Evolutionary conservation across 2,888 invertebrate genomes (phyloP), one percentile per base, ranked within the genome.

Genomic region (Ceramica pisi): DNA sequence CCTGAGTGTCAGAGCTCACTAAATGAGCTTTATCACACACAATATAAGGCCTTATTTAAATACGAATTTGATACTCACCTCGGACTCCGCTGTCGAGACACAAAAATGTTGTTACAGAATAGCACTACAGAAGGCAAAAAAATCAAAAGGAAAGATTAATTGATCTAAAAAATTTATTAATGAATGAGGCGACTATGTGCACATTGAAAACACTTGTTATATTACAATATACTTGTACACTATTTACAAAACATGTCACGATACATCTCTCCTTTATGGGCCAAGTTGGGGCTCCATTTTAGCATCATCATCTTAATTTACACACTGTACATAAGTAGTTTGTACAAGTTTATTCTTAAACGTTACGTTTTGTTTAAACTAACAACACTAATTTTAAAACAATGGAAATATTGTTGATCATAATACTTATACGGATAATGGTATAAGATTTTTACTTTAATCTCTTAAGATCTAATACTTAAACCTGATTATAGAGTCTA

Each of bases 171-270:
- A 95, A 94, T 95, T 94, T 96, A 95, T 95, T 95, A 94, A 94
- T 95, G 94, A 95, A 95, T 93, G 95, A 95, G 94, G 95, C 95
- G 95, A 96, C 96, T 96, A 96, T 96, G 95, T 96, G 96, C 95
- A 96, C 96, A 95, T 94, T 93, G 93, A 95, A 95, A 95, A 94
- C 94, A 95, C 94, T 94, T 94, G 94, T 93, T 94, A 93, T 92
- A 92, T 93, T 94, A 95, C 94, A 95, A 76, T 80, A 94, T 90
- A 92, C 93, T 92, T 93, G 92, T 94, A 94, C 94, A 94, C 88
- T 95, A 95, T 95, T 92, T 95, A 96, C 96, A 96, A 82, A 89
- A 89, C 91, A 57, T 38, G 38, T 92, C 90, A 90, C 89, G 83
- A 86, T 83, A 87, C 88, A 85, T 81, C 79, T 80, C 80, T 80